phyloP scores from a whole-genome alignment of 2,113 vertebrate genomes.

The Aix galericulata region DNA sequence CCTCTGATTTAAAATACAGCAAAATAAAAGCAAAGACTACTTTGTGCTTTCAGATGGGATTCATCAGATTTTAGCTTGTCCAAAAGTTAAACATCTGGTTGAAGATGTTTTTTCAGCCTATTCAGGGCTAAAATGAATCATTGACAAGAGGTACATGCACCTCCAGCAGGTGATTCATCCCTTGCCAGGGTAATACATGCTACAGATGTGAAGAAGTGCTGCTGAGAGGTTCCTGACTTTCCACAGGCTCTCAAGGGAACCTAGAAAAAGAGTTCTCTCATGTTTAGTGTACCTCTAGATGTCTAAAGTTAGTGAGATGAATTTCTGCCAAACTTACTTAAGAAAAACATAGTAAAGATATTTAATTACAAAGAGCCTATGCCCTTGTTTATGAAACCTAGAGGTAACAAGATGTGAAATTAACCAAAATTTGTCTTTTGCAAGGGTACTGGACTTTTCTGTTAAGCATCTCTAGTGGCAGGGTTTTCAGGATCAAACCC shows the following conservation, averaged over 20 bases:
- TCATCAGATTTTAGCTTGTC: neutral
- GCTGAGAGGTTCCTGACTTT: conserved; percentile 17
- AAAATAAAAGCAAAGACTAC: neutral
- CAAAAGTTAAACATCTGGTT: conserved; percentile 32
- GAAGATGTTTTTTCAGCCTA: conserved; percentile 12
- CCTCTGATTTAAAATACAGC: neutral
- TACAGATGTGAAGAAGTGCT: conserved; percentile 48
- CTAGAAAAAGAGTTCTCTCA: neutral
- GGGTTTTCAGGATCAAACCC: neutral
- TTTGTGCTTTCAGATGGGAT: conserved; percentile 13
- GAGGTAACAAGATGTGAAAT: neutral
- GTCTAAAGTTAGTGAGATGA: neutral
- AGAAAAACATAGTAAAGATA: neutral
- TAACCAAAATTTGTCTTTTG: neutral
- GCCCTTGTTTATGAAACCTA: neutral
- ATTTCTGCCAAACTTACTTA: neutral
- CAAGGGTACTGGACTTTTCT: neutral
- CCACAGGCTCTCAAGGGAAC: neutral
- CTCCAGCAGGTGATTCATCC: conserved; percentile 27
- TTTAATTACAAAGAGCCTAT: neutral
- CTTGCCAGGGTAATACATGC: conserved; percentile 10
- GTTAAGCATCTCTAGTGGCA: neutral
- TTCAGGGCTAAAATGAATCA: conserved; percentile 7
- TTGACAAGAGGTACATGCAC: neutral
- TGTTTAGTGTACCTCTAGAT: conserved; percentile 23